phyloP scores from a whole-genome alignment of 2,888 invertebrate species.

The Drosophila anomalipes region DNA sequence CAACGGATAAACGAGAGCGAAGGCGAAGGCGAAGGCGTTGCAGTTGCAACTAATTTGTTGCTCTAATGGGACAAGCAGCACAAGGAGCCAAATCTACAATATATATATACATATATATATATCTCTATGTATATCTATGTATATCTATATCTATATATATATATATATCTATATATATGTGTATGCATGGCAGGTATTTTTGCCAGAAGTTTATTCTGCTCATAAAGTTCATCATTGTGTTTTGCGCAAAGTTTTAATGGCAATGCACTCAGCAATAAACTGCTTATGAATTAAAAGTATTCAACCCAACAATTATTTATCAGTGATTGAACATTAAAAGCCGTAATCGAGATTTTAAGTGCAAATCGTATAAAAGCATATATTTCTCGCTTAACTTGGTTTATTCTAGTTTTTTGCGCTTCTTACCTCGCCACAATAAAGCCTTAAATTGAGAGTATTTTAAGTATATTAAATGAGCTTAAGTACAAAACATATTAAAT shows the following conservation, averaged over 20 bases:
- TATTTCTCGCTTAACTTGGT: background rate
- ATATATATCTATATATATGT: background rate
- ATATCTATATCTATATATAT: too few species aligned
- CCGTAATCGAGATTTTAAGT: background rate
- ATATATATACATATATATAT: background rate
- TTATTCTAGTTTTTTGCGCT: background rate
- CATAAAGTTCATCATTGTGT: conserved; percentile 12
- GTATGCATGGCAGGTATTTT: background rate
- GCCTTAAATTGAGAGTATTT: background rate
- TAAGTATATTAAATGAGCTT: background rate
- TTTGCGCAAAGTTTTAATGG: conserved; percentile 6
- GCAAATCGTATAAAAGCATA: background rate
- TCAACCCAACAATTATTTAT: background rate
- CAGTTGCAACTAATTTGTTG: conserved; percentile 70
- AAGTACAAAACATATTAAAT: background rate
- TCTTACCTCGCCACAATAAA: background rate
- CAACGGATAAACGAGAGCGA: conserved; percentile 16
- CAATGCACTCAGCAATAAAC: background rate
- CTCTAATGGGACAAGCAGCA: conserved; percentile 68
- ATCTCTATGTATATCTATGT: background rate
- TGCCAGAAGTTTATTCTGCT: background rate
- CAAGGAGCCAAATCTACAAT: conserved; percentile 17
- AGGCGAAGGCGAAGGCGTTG: conserved; percentile 37
- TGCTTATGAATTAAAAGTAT: background rate
- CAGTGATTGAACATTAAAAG: background rate